Percentiles rank a stretch among this genome's conserved stretches.
Conservation (phyloP, 2,888 invertebrate genomes). For the Atethmia centrago region DNA sequence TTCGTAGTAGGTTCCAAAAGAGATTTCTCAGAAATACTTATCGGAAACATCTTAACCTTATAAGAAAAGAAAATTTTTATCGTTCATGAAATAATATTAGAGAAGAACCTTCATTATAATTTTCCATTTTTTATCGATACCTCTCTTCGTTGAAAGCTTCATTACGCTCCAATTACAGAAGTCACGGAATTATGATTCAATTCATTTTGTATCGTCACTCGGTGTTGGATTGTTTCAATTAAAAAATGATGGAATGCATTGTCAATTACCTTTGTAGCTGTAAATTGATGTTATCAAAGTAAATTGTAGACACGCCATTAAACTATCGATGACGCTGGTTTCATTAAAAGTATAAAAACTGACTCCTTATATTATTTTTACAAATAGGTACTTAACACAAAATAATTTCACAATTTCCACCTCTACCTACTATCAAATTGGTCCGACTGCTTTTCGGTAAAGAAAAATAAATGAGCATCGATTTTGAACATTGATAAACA, state of each 20-base stretch:
- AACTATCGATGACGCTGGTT: background rate
- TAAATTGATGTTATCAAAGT: conserved; percentile 1
- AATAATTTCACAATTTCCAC: too few relatives aligned
- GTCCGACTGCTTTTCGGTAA: too few relatives aligned
- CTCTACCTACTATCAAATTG: too few relatives aligned
- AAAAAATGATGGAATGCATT: conserved; percentile 26
- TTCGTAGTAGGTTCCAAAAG: background rate
- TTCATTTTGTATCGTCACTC: conserved; percentile 60
- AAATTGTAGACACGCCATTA: background rate
- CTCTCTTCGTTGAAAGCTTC: conserved; percentile 1
- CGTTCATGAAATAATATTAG: conserved; percentile 6
- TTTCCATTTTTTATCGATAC: background rate
- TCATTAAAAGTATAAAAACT: background rate
- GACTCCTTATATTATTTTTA: background rate
- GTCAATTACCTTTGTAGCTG: conserved; percentile 4
- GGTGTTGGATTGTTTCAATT: conserved; percentile 37
- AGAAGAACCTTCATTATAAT: conserved; percentile 15
- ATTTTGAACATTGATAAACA: too few relatives aligned
- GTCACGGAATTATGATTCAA: conserved; percentile 59
- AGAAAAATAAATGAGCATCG: too few relatives aligned
- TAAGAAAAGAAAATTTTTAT: background rate
- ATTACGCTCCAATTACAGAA: conserved; percentile 22
- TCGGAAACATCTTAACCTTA: background rate
- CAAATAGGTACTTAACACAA: too few relatives aligned
- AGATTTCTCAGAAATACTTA: conserved; percentile 11